Conservation (phyloP, 2,113 vertebrate species). For the Xiphias gladius region DNA sequence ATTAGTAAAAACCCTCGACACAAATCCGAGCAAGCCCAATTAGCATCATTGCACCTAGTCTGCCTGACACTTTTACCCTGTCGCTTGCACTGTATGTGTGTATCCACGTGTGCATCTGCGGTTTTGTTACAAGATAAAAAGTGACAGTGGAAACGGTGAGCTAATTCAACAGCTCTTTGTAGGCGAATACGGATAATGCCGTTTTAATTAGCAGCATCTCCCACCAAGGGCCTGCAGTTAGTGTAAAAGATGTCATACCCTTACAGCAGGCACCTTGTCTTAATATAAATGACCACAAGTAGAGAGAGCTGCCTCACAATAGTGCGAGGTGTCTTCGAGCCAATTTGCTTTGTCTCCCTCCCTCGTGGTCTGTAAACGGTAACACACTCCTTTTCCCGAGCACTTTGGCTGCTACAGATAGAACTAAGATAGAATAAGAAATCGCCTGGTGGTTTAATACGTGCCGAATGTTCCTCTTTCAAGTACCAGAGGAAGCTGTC, state of each 20-base stretch:
- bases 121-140: conserved; percentile 38
- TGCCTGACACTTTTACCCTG: not conserved
- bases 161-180: conserved; percentile 62
- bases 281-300: conserved; percentile 41
- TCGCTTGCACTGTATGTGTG: not conserved
- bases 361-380: conserved; percentile 14
- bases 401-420: conserved; percentile 33
- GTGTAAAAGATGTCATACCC: not conserved
- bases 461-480: conserved; percentile 32
- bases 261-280: conserved; percentile 4
- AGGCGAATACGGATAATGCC: conserved; percentile 41
- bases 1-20: not conserved
- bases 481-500: conserved; percentile 49
- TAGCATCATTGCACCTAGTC: conserved; percentile 15
- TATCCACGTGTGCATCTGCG: not conserved
- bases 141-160: conserved; percentile 46
- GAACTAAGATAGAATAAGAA: conserved; percentile 40
- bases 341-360: conserved; percentile 36
- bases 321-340: conserved; percentile 1
- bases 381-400: conserved; percentile 29
- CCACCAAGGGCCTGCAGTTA: conserved; percentile 18
- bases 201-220: conserved; percentile 68
- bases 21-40: conserved; percentile 27
- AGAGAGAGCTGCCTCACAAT: conserved; percentile 15
- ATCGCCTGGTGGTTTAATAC: conserved; percentile 31